Base-by-base conservation (phyloP, 2,113 vertebrate genomes). In the Speoplatyrhinus poulsoni region DNA sequence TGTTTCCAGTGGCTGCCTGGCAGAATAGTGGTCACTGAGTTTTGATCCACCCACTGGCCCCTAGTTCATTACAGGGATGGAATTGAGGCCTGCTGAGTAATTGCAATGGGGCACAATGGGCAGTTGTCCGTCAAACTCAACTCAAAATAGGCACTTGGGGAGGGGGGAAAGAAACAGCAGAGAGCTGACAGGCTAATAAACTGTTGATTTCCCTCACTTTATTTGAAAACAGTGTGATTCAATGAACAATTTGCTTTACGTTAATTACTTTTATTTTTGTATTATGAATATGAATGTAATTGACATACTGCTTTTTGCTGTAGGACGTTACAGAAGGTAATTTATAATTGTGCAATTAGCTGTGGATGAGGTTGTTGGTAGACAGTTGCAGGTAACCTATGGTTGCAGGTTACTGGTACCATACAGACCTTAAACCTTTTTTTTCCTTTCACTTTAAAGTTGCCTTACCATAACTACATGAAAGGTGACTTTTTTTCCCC, bases 31-130 rank as follows among this genome's bases (percentile, higher is more conserved):
- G 90, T 88, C 77, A 83, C 82, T 88, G 81, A 61, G 78, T 83
- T 87, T 88, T 73, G 75, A 86, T 86, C 88, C 88, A 80, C 92
- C 90, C 83, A 84, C 84, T 59, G 89, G 88, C 91, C 88, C 91
- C 91, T 91, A 91, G 89, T 90, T 90, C 88, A 91, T 90, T 85
- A 90, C 87, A 87, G 86, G 63, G 79, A 86, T 58, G 82, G 82
- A 79, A 86, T 81, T 68, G 75, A 81, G 81, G 86, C 88, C 90
- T 86, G 90, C 89, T 89, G 91, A 88, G 88, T 90, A 90, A 91
- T 87, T 92, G 90, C 88, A 92, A 88, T 89, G 73, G 88, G 88
- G 87, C 76, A 69, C 81, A 79, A 86, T 88, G 88, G 87, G 87
- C 91, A 87, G 82, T 58, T 60, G 87, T 88, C 89, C 90, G 86